Evolutionary conservation across 2,888 invertebrate species (phyloP), one percentile per base, ranked within the genome.

Genomic region (Monochamus alternatus): DNA sequence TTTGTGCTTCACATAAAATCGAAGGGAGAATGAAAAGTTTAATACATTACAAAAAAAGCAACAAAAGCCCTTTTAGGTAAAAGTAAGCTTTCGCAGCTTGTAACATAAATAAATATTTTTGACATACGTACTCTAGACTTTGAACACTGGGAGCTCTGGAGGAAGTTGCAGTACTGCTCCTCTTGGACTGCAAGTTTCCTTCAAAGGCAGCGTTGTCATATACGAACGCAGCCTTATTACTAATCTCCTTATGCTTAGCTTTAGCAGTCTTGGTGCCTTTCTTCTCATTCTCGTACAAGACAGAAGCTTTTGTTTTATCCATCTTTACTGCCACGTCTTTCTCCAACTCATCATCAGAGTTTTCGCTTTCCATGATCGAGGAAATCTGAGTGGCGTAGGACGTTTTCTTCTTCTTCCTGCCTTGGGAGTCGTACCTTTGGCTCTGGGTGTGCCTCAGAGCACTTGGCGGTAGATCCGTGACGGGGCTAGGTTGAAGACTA

Each of bases 51-150:
- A 22, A n/a, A n/a, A n/a, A n/a, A n/a, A 0, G 22, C 22, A 1
- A 1, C 22, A 1, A 22, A 22, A 22, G 22, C 22, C 22, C 22
- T 22, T 22, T 22, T 22, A 22, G 22, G 22, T 22, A 22, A 22
- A 22, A 22, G 22, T 22, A 22, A 22, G 22, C 22, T 22, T 22
- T 22, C 1, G 22, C 22, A 22, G 22, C 22, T 22, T 22, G 22
- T 22, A 22, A 22, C 1, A 22, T 22, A 22, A 38, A 38, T 38
- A 38, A 38, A 1, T 38, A 38, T 38, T 38, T 38, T 38, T 38
- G 10, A 22, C 8, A 52, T 64, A 84, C 85, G 84, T 81, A 85
- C 86, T 85, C 81, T 69, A 86, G 82, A 81, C 86, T 87, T 71
- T 82, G 83, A 43, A 86, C 73, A 69, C 86, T 86, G 0, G 84